A percentile compares a stretch with the other conserved stretches of the same genome.
phyloP scores from a whole-genome alignment of 2,888 invertebrate genomes.

The Philhelius pedissequus region DNA sequence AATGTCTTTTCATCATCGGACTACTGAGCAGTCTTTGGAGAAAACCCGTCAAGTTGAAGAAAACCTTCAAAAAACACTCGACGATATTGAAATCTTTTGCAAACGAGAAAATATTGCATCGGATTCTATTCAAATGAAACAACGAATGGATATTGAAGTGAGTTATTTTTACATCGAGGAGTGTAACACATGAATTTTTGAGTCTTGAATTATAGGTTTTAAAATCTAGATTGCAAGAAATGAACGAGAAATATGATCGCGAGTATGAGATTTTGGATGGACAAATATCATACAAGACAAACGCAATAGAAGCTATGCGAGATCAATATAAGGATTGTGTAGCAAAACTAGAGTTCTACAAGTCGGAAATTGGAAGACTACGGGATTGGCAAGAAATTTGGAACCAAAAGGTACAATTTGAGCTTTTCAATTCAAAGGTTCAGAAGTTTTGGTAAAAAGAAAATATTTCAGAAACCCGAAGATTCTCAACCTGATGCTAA shows the following conservation, averaged over 20 bases:
- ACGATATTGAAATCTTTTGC: not conserved
- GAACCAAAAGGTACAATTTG: not conserved
- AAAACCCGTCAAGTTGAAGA: not conserved
- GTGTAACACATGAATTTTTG: no score
- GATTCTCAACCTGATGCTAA: not conserved
- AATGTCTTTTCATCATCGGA: not conserved
- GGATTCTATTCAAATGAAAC: not conserved
- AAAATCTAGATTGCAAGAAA: not conserved
- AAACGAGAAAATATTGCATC: not conserved
- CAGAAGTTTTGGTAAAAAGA: not conserved
- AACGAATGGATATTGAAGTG: constrained; percentile 29
- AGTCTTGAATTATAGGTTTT: not conserved
- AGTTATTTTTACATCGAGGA: not conserved
- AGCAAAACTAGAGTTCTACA: constrained; percentile 17
- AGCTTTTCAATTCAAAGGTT: not conserved
- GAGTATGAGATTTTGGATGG: constrained; percentile 10
- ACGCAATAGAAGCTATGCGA: not conserved
- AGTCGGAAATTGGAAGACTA: not conserved
- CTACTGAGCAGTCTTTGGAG: not conserved
- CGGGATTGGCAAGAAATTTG: constrained; percentile 1
- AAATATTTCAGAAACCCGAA: not conserved
- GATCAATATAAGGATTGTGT: not conserved
- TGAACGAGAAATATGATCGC: not conserved
- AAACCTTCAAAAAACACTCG: not conserved
- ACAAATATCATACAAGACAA: constrained; percentile 19